Base-by-base conservation (phyloP, 2,113 vertebrate genomes). In the Neolamprologus sp. region DNA sequence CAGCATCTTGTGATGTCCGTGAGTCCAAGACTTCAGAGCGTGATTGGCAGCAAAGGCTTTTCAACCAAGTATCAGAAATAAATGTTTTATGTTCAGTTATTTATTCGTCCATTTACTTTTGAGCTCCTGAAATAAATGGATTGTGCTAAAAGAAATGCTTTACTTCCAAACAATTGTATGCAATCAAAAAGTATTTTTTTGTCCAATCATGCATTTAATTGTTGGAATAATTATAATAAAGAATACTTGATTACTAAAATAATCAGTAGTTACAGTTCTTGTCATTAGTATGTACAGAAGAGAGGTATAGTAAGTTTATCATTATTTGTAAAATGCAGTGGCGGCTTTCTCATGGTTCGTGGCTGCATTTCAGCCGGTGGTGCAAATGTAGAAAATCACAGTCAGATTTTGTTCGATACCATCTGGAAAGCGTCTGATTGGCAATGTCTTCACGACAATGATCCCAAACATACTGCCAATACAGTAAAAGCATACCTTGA, bases 311-410 rank as follows among this genome's bases (percentile, higher is more conserved):
- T 68, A 37, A 37, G 11, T 40, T n/a, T 40, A 8, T 13, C 2
- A 1, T 37, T 37, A 37, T 65, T 37, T 65, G 19, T 65, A 21
- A 21, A 37, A 37, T 12, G 3, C 7, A 13, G 60, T 2, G 60
- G 60, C 19, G 0, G 60, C 19, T 68, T n/a, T 68, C 0, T 68
- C 0, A 4, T 21, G 63, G 11, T 13, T 68, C 35, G 0, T 60
- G 60, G 60, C 60, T 65, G 33, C 60, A 65, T 65, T 65, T 65
- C 60, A 19, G 57, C 57, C 8, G 0, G 28, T 60, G 57, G 26
- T 60, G 57, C 57, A 60, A 60, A 60, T 60, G 14, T 17, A 60
- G 57, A 30, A 60, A 30, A 60, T 60, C 57, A 57, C 23, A 60
- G 57, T 60, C 57, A 30, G 57, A 60, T 60, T 60, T 60, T 60